Evolutionary conservation across 2,797 vertebrate species (phyloP).

Genomic region (Gadopsis bispinosus): DNA sequence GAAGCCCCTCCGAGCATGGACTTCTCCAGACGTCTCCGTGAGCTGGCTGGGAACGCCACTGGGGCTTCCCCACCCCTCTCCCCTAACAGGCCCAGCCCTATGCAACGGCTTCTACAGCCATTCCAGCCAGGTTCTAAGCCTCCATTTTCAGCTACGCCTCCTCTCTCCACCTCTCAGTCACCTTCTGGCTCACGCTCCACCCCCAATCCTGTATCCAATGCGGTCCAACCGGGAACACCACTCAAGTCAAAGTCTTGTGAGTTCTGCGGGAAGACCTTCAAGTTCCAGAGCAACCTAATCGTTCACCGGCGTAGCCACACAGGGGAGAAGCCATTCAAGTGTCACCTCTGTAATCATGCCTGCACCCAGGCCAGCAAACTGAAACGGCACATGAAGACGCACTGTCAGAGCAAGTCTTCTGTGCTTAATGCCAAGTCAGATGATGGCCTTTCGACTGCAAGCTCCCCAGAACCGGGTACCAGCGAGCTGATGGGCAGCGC

Average conservation of each 20-base stretch:
- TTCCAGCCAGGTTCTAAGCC: slow-evolving; percentile 96
- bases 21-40: slow-evolving; percentile 96
- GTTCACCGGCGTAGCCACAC: slow-evolving; percentile 98
- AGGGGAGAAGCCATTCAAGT: slow-evolving; percentile 98
- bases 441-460: slow-evolving; percentile 93
- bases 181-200: slow-evolving; percentile 91
- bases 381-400: slow-evolving; percentile 99
- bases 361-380: slow-evolving; percentile 99
- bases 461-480: slow-evolving; percentile 96
- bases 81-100: slow-evolving; percentile 95
- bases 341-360: slow-evolving; percentile 97
- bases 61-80: slow-evolving; percentile 94
- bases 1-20: slow-evolving; percentile 96
- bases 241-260: slow-evolving; percentile 97
- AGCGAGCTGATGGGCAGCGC: slow-evolving; percentile 94
- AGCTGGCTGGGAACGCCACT: slow-evolving; percentile 94
- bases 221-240: slow-evolving; percentile 86
- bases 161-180: slow-evolving; percentile 94
- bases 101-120: slow-evolving; percentile 98
- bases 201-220: slow-evolving; percentile 73
- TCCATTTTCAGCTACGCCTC: slow-evolving; percentile 94
- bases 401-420: slow-evolving; percentile 94
- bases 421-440: slow-evolving; percentile 93
- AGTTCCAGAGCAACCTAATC: slow-evolving; percentile 99
- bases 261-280: slow-evolving; percentile 98